phyloP scores from a whole-genome alignment of 2,888 invertebrate genomes.

The Eucera pruinosa region DNA sequence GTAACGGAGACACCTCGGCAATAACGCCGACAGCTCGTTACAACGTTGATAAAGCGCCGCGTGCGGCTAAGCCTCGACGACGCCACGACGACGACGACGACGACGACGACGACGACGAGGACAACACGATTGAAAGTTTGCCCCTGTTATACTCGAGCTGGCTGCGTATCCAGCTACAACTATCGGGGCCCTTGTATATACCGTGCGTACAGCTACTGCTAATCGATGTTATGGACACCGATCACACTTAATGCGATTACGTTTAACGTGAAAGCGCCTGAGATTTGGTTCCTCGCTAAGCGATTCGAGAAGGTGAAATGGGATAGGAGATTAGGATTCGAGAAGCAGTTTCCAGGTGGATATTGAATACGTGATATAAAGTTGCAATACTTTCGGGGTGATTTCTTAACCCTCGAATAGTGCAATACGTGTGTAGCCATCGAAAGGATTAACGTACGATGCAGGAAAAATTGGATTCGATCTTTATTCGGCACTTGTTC shows the following conservation, averaged over 20 bases:
- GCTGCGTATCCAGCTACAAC: slow-evolving; percentile 12
- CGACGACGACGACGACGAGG: slow-evolving; percentile 22
- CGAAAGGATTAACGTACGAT: too few species aligned
- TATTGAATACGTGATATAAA: too few species aligned
- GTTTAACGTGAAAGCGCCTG: slow-evolving; percentile 26
- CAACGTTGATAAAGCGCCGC: slow-evolving; percentile 82
- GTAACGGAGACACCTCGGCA: slow-evolving; percentile 80
- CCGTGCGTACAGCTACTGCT: slow-evolving; percentile 2
- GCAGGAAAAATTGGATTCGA: too few species aligned
- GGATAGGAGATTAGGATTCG: slow-evolving; percentile 3
- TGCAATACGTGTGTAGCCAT: too few species aligned
- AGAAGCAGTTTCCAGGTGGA: not conserved
- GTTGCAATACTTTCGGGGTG: too few species aligned
- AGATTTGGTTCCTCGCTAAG: not conserved
- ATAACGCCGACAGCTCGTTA: slow-evolving; percentile 84
- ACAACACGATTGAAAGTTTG: slow-evolving; percentile 49
- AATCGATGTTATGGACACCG: slow-evolving; percentile 53
- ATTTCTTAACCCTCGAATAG: too few species aligned
- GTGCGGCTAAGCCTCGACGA: slow-evolving; percentile 63
- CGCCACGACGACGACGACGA: slow-evolving; percentile 29
- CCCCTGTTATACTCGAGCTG: slow-evolving; percentile 16
- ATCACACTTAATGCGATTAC: slow-evolving; percentile 58
- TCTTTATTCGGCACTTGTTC: too few species aligned
- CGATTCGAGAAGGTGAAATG: slow-evolving; percentile 18
- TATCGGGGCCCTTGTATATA: slow-evolving; percentile 20